Conservation (phyloP, 2,888 invertebrate genomes). For the Cephus pulcher region DNA sequence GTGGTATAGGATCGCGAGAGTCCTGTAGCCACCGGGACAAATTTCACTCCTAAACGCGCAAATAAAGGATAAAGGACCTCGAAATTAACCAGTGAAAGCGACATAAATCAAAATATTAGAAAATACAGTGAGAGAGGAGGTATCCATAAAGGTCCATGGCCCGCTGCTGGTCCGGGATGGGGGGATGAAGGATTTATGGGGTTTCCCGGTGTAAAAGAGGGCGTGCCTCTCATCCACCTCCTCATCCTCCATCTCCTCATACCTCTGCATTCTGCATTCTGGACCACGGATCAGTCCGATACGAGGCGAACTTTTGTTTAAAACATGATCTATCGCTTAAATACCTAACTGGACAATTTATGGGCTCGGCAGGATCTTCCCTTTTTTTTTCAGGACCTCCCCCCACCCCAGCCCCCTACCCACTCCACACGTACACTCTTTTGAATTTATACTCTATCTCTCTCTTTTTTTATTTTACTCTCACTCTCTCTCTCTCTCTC, state of each 20-base stretch:
- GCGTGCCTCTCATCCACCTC: constrained; percentile 40
- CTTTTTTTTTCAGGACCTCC: constrained; percentile 22
- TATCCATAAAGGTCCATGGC: constrained; percentile 1
- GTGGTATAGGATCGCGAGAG: background rate
- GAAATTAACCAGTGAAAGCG: constrained; percentile 64
- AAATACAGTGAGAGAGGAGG: constrained; percentile 51
- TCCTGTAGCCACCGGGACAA: constrained; percentile 39
- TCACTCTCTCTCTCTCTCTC: background rate
- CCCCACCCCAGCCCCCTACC: constrained; percentile 17
- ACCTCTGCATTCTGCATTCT: constrained; percentile 40
- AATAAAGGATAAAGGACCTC: constrained; percentile 60
- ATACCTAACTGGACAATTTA: constrained; percentile 61
- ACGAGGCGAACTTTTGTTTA: constrained; percentile 59
- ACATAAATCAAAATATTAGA: constrained; percentile 65
- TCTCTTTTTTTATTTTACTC: constrained; percentile 8
- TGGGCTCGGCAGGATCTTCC: constrained; percentile 41
- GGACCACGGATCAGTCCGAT: constrained; percentile 49
- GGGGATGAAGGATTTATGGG: constrained; percentile 64
- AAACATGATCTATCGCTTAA: constrained; percentile 66
- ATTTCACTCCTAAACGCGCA: constrained; percentile 61
- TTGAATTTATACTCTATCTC: constrained; percentile 25
- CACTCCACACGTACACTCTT: constrained; percentile 33
- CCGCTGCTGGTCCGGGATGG: constrained; percentile 8
- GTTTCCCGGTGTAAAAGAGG: constrained; percentile 48
- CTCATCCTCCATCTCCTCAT: constrained; percentile 28